These are phyloP conservation scores for Halcyon senegalensis DNA, from an alignment of 2,113 vertebrate species.

Conservation along the genomic window DNA sequence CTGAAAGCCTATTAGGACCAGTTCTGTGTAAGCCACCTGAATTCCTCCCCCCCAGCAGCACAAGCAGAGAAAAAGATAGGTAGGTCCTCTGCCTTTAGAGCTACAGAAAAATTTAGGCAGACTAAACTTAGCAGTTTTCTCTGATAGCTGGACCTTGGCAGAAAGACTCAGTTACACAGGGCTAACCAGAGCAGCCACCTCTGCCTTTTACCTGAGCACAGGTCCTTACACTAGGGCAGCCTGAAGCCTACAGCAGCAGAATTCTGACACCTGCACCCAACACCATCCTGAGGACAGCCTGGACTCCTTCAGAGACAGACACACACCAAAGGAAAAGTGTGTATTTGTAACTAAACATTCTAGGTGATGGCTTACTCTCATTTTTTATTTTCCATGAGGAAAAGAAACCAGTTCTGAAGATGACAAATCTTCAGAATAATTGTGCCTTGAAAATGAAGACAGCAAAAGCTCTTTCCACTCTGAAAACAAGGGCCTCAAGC, in stretches of 20 bases:
- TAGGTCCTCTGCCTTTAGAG: neutral
- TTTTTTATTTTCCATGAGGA: neutral
- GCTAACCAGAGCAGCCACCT: neutral
- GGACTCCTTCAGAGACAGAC: neutral
- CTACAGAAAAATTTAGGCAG: neutral
- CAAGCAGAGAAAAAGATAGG: neutral
- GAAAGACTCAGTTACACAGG: neutral
- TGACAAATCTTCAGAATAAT: neutral
- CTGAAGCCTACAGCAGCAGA: accelerated
- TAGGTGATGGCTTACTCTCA: neutral
- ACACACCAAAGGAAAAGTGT: neutral
- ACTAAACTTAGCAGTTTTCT: neutral
- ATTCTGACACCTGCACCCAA: neutral
- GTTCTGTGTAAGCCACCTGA: neutral
- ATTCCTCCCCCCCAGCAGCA: neutral
- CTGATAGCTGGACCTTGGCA: neutral
- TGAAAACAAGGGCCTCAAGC: neutral
- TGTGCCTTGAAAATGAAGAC: neutral
- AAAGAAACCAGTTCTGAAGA: neutral
- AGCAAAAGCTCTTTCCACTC: neutral
- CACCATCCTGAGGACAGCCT: neutral
- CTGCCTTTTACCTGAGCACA: neutral
- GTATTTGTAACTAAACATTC: neutral
- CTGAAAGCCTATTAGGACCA: neutral
- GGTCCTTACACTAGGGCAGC: neutral